Percentiles rank a stretch among this genome's conserved stretches.
Conservation (phyloP, 2,113 vertebrate genomes). For the Manacus vitellinus region DNA sequence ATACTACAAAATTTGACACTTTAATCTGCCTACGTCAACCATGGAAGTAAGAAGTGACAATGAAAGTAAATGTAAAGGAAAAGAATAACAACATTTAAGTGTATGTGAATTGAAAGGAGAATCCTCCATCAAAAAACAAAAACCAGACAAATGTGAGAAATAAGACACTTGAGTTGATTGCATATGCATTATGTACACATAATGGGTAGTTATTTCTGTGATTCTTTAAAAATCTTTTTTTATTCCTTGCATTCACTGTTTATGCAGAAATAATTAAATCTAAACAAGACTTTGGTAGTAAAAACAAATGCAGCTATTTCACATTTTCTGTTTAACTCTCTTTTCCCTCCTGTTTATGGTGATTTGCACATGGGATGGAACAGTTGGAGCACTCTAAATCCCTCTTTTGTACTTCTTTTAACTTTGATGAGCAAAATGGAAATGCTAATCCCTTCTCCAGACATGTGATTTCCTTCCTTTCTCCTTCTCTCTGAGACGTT, state of each 20-base stretch:
- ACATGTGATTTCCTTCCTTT: slow-evolving; percentile 55
- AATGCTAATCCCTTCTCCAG: slow-evolving; percentile 57
- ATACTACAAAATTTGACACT: background rate
- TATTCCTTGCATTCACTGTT: background rate
- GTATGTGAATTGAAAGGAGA: background rate
- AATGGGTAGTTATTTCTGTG: background rate
- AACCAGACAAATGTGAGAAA: background rate
- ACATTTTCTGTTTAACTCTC: slow-evolving; percentile 29
- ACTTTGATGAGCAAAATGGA: slow-evolving; percentile 61
- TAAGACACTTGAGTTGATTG: background rate
- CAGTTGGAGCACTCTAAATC: slow-evolving; percentile 47
- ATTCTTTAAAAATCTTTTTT: background rate
- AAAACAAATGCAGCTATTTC: background rate
- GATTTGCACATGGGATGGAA: background rate
- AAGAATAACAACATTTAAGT: background rate
- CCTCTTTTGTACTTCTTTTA: slow-evolving; percentile 58
- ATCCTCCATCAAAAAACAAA: background rate
- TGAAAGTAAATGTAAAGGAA: background rate
- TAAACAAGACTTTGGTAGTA: background rate
- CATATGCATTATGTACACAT: fast-evolving
- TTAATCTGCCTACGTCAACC: background rate
- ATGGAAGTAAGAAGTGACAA: background rate
- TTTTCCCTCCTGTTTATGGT: slow-evolving; percentile 34
- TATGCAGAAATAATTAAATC: background rate
- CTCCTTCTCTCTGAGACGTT: slow-evolving; percentile 9